Conservation (phyloP, 2,888 invertebrate genomes). For the Eledona agricola region DNA sequence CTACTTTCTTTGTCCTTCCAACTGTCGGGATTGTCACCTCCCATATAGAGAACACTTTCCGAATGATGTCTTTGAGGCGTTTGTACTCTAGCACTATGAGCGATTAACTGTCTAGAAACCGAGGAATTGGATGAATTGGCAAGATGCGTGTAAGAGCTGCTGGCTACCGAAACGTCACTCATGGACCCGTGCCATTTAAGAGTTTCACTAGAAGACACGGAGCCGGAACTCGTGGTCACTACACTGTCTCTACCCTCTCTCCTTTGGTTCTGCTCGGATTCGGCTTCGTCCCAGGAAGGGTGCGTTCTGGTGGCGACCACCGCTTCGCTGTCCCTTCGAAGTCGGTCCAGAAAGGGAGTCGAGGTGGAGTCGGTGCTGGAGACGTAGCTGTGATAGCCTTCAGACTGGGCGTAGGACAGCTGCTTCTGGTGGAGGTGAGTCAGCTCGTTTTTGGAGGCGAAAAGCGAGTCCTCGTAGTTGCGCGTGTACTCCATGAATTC, state of each 20-base stretch:
- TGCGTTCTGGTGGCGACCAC: constrained; percentile 56
- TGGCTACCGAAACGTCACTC: constrained; percentile 75
- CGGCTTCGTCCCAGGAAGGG: constrained; percentile 62
- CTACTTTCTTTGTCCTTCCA: constrained; percentile 59
- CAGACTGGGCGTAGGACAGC: constrained; percentile 80
- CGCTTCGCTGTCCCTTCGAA: constrained; percentile 70
- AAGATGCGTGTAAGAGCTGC: constrained; percentile 65
- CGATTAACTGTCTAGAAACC: constrained; percentile 69
- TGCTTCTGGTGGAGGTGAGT: constrained; percentile 74
- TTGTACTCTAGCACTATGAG: constrained; percentile 79
- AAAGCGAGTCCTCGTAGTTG: constrained; percentile 66
- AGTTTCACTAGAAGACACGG: constrained; percentile 78
- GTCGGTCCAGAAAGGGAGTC: constrained; percentile 80
- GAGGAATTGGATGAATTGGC: constrained; percentile 58
- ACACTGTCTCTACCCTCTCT: constrained; percentile 70
- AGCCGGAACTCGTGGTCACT: constrained; percentile 69
- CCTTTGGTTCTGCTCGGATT: constrained; percentile 46
- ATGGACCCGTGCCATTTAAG: constrained; percentile 82
- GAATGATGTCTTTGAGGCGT: constrained; percentile 82
- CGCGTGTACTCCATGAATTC: constrained; percentile 76
- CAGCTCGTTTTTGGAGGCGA: constrained; percentile 58
- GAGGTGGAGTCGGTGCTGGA: constrained; percentile 79
- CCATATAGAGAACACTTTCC: constrained; percentile 77
- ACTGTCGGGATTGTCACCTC: constrained; percentile 58
- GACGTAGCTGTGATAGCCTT: constrained; percentile 83